Conservation (phyloP, 2,888 invertebrate species). For the Euplexia lucipara region DNA sequence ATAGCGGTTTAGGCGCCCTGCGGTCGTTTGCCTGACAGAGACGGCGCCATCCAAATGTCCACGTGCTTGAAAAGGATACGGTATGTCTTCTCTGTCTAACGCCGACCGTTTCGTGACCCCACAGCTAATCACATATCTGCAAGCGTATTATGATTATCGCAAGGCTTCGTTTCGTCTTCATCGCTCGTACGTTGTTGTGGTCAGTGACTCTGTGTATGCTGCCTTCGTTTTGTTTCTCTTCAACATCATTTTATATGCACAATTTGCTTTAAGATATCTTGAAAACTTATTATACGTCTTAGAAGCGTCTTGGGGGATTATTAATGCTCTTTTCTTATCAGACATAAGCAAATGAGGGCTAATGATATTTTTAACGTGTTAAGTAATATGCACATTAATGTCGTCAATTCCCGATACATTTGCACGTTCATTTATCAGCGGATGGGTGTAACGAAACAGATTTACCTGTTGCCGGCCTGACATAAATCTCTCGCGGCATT, state of each 20-base stretch:
- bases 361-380: conserved; percentile 32
- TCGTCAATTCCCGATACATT: conserved; percentile 62
- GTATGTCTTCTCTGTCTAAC: conserved; percentile 84
- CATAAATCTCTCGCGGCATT: conserved; percentile 81
- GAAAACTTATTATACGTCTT: conserved; percentile 60
- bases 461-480: conserved; percentile 72
- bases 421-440: conserved; percentile 69
- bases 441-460: conserved; percentile 75
- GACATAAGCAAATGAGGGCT: conserved; percentile 37
- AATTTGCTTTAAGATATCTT: conserved; percentile 69
- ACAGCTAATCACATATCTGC: conserved; percentile 90
- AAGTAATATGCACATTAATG: conserved; percentile 37
- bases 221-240: conserved; percentile 74
- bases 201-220: conserved; percentile 84
- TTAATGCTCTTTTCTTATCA: conserved; percentile 43
- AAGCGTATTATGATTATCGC: conserved; percentile 90
- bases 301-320: conserved; percentile 54
- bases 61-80: conserved; percentile 72
- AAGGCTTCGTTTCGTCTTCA: conserved; percentile 86
- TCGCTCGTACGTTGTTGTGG: conserved; percentile 86
- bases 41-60: conserved; percentile 70
- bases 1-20: conserved; percentile 90
- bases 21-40: conserved; percentile 83
- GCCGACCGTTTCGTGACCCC: conserved; percentile 90
- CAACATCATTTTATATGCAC: conserved; percentile 74